These are phyloP conservation scores for Rallus crepitans DNA, from an alignment of 2,797 vertebrate species.

Conservation along the genomic window DNA sequence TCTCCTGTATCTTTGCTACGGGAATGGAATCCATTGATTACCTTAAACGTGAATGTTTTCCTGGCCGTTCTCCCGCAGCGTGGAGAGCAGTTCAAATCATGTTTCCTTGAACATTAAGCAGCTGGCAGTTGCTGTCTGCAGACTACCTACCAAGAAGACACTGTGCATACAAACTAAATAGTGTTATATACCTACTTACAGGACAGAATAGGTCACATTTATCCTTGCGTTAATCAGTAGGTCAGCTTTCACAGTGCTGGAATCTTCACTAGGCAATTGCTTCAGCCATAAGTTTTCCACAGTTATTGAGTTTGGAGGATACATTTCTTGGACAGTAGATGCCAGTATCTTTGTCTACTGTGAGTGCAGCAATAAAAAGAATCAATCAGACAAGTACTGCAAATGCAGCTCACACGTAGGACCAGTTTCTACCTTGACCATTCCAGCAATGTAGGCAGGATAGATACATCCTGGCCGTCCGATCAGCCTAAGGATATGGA, in stretches of 20 bases:
- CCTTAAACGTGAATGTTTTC: background rate
- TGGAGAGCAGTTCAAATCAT: constrained; percentile 6
- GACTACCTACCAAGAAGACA: background rate
- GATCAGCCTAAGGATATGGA: background rate
- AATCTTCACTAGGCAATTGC: background rate
- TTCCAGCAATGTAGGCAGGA: background rate
- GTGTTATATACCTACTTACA: background rate
- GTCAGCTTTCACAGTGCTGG: background rate
- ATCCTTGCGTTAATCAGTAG: background rate
- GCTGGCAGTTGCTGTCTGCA: background rate
- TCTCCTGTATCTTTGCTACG: background rate
- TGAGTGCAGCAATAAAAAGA: background rate
- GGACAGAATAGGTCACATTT: background rate
- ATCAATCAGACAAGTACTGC: background rate
- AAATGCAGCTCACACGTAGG: background rate
- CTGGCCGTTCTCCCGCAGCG: background rate
- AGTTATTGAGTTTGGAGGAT: background rate
- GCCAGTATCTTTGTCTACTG: background rate
- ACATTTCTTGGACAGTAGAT: background rate
- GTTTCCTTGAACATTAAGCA: background rate
- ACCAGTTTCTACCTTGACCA: background rate
- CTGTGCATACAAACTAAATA: background rate
- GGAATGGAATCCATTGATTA: background rate
- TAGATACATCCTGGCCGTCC: background rate
- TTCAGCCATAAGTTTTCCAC: background rate